Evolutionary conservation across 2,113 vertebrate genomes (phyloP).

Genomic region (Anguilla rostrata): DNA sequence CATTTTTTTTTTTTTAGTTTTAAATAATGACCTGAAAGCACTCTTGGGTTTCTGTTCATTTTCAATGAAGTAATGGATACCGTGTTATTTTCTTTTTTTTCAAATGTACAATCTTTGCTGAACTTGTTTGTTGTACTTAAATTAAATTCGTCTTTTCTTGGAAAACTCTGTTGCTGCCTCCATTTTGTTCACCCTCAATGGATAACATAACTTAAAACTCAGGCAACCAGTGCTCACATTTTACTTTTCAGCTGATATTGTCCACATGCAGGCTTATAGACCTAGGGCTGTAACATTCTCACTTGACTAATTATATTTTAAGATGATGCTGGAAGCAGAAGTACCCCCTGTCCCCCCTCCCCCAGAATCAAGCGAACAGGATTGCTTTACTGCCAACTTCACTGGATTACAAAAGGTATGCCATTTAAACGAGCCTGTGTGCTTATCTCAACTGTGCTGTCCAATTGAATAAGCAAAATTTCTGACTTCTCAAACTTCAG

Average conservation of each 20-base stretch:
- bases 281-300: no score
- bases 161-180: constrained; percentile 28
- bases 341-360: no score
- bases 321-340: no score
- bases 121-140: constrained; percentile 39
- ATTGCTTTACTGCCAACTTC: no score
- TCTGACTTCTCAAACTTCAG: no score
- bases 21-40: constrained; percentile 11
- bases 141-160: constrained; percentile 35
- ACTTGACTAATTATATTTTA: no score
- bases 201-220: background rate
- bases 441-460: no score
- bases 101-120: constrained; percentile 21
- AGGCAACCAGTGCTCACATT: background rate
- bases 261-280: no score
- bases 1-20: background rate
- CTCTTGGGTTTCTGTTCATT: constrained; percentile 14
- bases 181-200: background rate
- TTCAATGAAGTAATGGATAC: constrained; percentile 6
- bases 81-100: constrained; percentile 21
- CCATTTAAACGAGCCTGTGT: no score
- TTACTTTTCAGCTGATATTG: background rate
- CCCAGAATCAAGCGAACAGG: no score
- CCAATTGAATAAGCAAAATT: no score
- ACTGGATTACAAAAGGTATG: no score